These are phyloP conservation scores for Pristionchus pacificus DNA, from an alignment of 1,140 invertebrate species.

Conservation along the genomic window DNA sequence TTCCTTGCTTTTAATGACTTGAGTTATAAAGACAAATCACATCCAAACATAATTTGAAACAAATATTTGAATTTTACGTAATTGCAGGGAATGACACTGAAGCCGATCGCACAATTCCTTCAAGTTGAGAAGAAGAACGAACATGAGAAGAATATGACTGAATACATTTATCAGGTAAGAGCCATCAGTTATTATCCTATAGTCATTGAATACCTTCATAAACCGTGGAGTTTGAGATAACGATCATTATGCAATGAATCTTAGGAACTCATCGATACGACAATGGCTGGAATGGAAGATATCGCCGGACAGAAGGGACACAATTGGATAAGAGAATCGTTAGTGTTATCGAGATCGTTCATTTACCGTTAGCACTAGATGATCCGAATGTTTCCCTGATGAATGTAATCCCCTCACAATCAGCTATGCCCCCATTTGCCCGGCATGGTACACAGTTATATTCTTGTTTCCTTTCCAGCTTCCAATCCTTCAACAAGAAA, in stretches of 20 bases:
- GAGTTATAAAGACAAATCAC: too few relatives aligned
- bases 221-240: conserved; percentile 6
- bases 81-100: conserved; percentile 61
- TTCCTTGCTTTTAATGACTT: background rate
- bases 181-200: too few relatives aligned
- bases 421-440: too few relatives aligned
- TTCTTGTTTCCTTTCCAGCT: conserved; percentile 22
- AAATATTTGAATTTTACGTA: too few relatives aligned
- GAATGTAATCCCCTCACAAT: too few relatives aligned
- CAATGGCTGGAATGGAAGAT: conserved; percentile 52
- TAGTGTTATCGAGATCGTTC: conserved; percentile 18
- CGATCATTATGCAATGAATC: background rate
- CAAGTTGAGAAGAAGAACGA: conserved; percentile 59
- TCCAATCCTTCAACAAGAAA: conserved; percentile 17
- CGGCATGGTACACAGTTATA: too few relatives aligned
- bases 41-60: too few relatives aligned
- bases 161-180: conserved; percentile 45
- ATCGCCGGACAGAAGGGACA: conserved; percentile 50
- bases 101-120: conserved; percentile 62
- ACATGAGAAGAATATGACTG: conserved; percentile 48
- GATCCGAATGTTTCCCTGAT: too few relatives aligned
- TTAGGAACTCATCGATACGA: conserved; percentile 45
- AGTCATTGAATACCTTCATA: too few relatives aligned
- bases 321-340: conserved; percentile 49
- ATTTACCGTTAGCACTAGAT: background rate